Percentiles rank a stretch among this genome's conserved stretches.
Evolutionary conservation across 2,888 invertebrate genomes (phyloP).

Genomic region (Eilema sororculum): DNA sequence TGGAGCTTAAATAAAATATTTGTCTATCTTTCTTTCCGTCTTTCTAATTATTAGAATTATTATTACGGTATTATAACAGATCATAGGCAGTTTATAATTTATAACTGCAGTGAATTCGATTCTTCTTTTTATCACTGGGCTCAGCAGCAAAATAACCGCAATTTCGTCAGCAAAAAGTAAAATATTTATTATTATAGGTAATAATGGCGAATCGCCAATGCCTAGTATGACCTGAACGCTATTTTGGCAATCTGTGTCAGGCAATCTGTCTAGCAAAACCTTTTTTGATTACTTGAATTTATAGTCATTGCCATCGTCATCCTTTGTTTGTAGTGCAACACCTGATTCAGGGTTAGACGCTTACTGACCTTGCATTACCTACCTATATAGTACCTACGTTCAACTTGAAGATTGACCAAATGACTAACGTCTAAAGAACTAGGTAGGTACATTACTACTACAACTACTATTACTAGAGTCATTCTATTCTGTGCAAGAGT

Average conservation of each 20-base stretch:
- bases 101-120: too few species aligned
- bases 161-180: neutral
- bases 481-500: too few species aligned
- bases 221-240: neutral
- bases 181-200: neutral
- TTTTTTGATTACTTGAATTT: conserved; percentile 20
- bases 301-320: conserved; percentile 27
- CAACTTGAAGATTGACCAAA: neutral
- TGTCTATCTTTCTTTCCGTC: too few species aligned
- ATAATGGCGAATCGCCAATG: neutral
- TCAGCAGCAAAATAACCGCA: neutral
- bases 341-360: conserved; percentile 50
- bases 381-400: too few species aligned
- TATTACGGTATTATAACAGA: too few species aligned
- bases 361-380: conserved; percentile 46
- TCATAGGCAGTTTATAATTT: too few species aligned
- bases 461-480: too few species aligned
- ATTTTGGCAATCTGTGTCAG: neutral
- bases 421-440: neutral
- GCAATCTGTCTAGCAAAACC: conserved; percentile 2
- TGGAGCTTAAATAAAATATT: too few species aligned
- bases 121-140: neutral
- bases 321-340: conserved; percentile 29
- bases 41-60: too few species aligned
- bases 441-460: too few species aligned